Evolutionary conservation across 2,797 vertebrate species (phyloP).

Genomic region (Acanthurus lineatus): DNA sequence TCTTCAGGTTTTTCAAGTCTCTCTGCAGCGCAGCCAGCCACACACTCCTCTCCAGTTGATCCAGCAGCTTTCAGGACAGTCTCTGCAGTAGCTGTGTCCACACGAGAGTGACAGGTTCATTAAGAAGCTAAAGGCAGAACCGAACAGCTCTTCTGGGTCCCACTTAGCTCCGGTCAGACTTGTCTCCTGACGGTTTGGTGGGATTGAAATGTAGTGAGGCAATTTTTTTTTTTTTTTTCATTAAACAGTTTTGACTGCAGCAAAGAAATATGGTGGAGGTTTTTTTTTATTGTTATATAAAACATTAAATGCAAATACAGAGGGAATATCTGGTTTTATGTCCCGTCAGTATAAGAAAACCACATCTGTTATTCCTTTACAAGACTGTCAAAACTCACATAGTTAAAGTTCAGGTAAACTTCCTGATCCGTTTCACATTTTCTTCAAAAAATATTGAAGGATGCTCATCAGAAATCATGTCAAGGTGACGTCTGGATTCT

Average conservation of each 20-base stretch:
- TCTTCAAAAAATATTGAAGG: neutral
- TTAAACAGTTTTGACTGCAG: conserved; percentile 11
- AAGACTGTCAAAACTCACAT: neutral
- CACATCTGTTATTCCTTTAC: neutral
- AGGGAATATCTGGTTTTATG: neutral
- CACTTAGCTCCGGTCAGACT: conserved; percentile 44
- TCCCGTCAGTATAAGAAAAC: conserved; percentile 8
- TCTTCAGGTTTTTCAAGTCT: conserved; percentile 12
- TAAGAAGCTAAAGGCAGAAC: conserved; percentile 69
- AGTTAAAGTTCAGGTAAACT: neutral
- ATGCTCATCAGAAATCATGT: neutral
- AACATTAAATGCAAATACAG: neutral
- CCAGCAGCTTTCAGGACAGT: conserved; percentile 43
- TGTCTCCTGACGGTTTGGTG: conserved; percentile 34
- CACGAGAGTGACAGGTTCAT: conserved; percentile 72
- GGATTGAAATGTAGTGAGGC: conserved; percentile 37
- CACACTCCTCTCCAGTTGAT: conserved; percentile 11
- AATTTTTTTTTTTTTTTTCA: conserved; percentile 1
- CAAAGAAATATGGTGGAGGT: neutral
- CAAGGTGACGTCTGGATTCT: no score
- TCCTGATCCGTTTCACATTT: neutral
- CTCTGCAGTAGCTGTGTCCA: conserved; percentile 46
- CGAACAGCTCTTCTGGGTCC: conserved; percentile 55
- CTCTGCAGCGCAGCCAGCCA: conserved; percentile 8
- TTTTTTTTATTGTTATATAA: conserved; percentile 8